Evolutionary conservation across 2,113 vertebrate genomes (phyloP).

Genomic region (Pachyramphus minor): DNA sequence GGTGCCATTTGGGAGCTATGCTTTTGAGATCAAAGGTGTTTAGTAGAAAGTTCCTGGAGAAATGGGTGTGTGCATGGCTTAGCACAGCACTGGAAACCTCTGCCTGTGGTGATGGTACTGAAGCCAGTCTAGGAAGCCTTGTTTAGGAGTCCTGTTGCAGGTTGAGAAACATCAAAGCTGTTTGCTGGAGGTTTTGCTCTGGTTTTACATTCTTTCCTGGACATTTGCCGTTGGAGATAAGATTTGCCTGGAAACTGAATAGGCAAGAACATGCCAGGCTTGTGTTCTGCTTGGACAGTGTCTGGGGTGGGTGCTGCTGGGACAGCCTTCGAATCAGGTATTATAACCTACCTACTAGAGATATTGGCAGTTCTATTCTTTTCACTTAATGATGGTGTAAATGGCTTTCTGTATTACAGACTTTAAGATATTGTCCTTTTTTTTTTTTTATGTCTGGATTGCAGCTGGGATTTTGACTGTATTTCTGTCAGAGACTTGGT

Average conservation of each 20-base stretch:
- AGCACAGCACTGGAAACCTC: neutral
- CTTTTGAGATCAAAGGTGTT: neutral
- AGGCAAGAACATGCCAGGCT: neutral
- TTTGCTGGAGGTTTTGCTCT: neutral
- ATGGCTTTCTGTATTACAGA: neutral
- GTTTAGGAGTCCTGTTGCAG: neutral
- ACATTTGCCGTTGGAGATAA: neutral
- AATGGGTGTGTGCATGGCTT: rapidly evolving
- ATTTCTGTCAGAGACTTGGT: neutral
- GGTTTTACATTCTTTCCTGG: neutral
- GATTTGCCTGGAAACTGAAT: neutral
- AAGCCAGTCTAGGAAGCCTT: neutral
- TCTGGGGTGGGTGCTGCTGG: neutral
- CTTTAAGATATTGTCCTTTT: neutral
- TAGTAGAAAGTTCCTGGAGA: neutral
- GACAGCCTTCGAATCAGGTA: neutral
- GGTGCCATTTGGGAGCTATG: neutral
- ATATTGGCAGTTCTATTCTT: neutral
- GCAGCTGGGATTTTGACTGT: neutral
- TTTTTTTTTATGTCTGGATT: neutral
- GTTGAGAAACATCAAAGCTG: neutral
- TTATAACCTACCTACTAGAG: neutral
- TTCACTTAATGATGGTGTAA: neutral
- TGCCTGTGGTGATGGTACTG: neutral
- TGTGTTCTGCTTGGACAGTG: neutral